A percentile compares a stretch with the other conserved stretches of the same genome.
Evolutionary conservation across 2,113 vertebrate genomes (phyloP).

Genomic region (Podarcis cretensis): DNA sequence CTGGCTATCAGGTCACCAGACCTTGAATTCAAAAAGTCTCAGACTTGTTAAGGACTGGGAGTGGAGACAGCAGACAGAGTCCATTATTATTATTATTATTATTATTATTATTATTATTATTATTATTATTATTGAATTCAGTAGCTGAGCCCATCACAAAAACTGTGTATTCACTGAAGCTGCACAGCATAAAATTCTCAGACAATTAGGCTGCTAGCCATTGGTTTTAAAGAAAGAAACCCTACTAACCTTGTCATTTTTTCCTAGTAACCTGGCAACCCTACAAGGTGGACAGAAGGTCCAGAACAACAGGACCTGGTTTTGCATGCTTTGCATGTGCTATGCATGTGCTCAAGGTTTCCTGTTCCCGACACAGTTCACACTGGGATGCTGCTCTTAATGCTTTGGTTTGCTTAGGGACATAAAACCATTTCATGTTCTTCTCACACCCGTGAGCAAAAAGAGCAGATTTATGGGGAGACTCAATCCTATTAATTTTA

Average conservation of each 20-base stretch:
- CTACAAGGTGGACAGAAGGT: not conserved
- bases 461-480: slow-evolving; percentile 57
- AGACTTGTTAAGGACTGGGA: too few relatives aligned
- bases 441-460: slow-evolving; percentile 40
- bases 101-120: too few relatives aligned
- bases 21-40: too few relatives aligned
- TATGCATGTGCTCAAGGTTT: not conserved
- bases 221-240: not conserved
- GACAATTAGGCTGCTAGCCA: not conserved
- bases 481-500: slow-evolving; percentile 59
- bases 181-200: not conserved
- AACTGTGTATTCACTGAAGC: not conserved
- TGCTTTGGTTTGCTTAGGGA: not conserved
- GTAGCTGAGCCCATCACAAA: not conserved
- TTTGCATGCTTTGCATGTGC: not conserved
- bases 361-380: not conserved
- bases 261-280: not conserved
- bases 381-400: not conserved
- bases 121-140: too few relatives aligned
- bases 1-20: too few relatives aligned
- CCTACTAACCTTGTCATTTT: not conserved
- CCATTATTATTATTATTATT: too few relatives aligned
- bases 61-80: not conserved
- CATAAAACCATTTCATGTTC: not conserved
- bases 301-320: not conserved